Percentiles rank a stretch among this genome's conserved stretches.
These are phyloP conservation scores for Misgurnus anguillicaudatus DNA, from an alignment of 2,113 vertebrate species.

Conservation along the genomic window DNA sequence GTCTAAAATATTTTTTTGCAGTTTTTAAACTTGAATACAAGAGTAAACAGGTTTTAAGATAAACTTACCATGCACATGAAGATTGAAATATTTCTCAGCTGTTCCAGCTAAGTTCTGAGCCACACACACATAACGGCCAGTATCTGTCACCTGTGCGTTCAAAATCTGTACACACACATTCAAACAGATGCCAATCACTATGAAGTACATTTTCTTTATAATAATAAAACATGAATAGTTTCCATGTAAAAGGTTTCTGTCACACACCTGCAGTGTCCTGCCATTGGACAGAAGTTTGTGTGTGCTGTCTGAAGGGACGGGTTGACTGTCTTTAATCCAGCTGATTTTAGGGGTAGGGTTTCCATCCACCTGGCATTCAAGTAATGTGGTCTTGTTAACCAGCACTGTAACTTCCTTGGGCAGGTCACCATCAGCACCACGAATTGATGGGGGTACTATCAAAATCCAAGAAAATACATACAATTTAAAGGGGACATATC, in stretches of 20 bases:
- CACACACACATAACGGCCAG: conserved; percentile 86
- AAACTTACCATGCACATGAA: conserved; percentile 89
- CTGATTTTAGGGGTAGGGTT: conserved; percentile 81
- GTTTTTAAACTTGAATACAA: too few relatives aligned
- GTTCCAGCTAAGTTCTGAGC: conserved; percentile 89
- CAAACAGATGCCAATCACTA: background rate
- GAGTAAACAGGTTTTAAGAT: background rate
- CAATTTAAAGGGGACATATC: too few relatives aligned
- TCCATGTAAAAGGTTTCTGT: background rate
- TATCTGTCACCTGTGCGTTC: conserved; percentile 83
- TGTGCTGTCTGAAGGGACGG: conserved; percentile 68
- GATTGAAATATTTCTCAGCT: conserved; percentile 89
- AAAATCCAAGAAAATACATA: conserved; percentile 5
- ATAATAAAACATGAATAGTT: background rate
- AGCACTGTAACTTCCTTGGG: conserved; percentile 86
- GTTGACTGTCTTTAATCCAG: conserved; percentile 88
- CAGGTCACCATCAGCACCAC: conserved; percentile 71
- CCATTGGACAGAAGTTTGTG: conserved; percentile 78
- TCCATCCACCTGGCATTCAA: conserved; percentile 85
- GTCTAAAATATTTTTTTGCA: too few relatives aligned
- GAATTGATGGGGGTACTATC: conserved; percentile 87
- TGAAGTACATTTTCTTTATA: background rate
- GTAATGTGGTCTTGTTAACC: conserved; percentile 70
- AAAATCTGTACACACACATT: conserved; percentile 76
- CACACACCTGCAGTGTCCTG: conserved; percentile 83